Evolutionary conservation across 2,113 vertebrate genomes (phyloP).

Genomic region (Paradoxurus hermaphroditus): DNA sequence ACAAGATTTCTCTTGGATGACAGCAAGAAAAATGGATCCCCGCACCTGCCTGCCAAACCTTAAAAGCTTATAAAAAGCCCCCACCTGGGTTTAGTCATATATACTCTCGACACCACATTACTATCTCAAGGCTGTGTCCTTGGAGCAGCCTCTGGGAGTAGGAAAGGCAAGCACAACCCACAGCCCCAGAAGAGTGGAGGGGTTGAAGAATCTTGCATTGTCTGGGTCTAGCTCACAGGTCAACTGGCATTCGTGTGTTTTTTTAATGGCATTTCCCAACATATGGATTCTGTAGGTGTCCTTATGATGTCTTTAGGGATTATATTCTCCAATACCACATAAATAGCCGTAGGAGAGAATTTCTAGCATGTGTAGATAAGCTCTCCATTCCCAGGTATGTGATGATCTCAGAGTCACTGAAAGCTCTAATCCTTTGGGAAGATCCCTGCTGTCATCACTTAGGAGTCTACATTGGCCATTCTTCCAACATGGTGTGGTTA

Average conservation of each 20-base stretch:
- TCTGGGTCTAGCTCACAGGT: neutral
- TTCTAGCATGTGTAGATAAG: neutral
- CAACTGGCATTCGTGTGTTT: neutral
- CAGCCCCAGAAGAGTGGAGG: neutral
- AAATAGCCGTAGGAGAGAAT: neutral
- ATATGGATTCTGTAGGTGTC: neutral
- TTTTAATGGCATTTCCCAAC: neutral
- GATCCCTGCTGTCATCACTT: neutral
- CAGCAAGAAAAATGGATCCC: neutral
- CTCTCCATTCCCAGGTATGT: neutral
- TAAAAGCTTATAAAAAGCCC: neutral
- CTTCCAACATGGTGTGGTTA: neutral
- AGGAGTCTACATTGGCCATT: neutral
- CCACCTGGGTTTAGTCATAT: neutral
- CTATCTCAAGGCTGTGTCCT: neutral
- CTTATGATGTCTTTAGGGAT: neutral
- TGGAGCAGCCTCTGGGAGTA: neutral
- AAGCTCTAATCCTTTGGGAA: neutral
- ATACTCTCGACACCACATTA: neutral
- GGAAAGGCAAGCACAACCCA: neutral
- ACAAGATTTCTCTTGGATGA: neutral
- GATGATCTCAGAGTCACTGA: neutral
- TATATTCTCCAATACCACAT: neutral
- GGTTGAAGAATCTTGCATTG: neutral
- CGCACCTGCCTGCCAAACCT: neutral